Conservation (phyloP, 2,113 vertebrate genomes). For the cattle (Bos taurus) region ARS-UCD2.0 NC_037350.1:7065501-7066000, state of each 20-base stretch:
- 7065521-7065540: not conserved
- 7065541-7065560: not conserved
- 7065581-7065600: not conserved
- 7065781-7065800: not conserved
- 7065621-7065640: not conserved
- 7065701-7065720: not conserved
- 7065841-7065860: not conserved
- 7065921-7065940: not conserved
- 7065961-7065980: not conserved
- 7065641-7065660: not conserved
- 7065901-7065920: not conserved
- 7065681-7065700: not conserved
- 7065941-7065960: not conserved
- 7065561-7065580: not conserved
- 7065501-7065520: not conserved
- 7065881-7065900: not conserved
- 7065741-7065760: not conserved
- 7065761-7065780: not conserved
- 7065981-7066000: not conserved
- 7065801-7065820: not conserved
- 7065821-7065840: not conserved
- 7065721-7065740: not conserved
- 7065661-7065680: not conserved
- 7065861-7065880: not conserved
- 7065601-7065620: not conserved